Base-by-base conservation (phyloP, 1,140 invertebrate species). In the Arion vulgaris region DNA sequence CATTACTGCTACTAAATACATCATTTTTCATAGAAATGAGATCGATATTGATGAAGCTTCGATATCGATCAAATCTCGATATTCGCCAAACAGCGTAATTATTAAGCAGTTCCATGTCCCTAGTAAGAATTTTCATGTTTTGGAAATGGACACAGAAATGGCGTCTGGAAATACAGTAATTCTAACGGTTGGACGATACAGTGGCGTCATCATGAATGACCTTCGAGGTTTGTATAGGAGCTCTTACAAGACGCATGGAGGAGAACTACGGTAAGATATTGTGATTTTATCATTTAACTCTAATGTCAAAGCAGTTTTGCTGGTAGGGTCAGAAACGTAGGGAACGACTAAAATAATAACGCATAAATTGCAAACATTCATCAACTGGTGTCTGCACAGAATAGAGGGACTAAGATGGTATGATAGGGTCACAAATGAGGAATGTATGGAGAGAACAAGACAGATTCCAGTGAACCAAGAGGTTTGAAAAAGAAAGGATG, bases 191-290 rank as follows among this genome's bases (percentile, higher is more conserved):
- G 82, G 84, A 26, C 34, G 84, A 5, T 89, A 84, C 62, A 34
- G 39, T 11, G 87, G 87, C 23, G n/a, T 71, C 1, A 73, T 89
- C 19, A 49, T 66, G 13, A 77, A 81, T 23, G 86, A 88, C 66
- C 53, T 89, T 23, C 77, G 84, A 71, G 88, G 87, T 0, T 81
- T 89, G 28, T 89, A 89, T 72, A 34, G 83, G 62, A 88, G 88
- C 57, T 85, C 82, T 19, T 89, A 88, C 71, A 86, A 83, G 62
- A 84, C 78, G 28, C 73, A 76, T 53, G 57, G 83, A 45, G 88
- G 88, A 5, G 82, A 78, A 32, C 81, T 39, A 49, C 82, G 85
- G 88, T 89, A 85, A 85, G 28, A 23, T 39, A 39, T 19, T 62
- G 53, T 23, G n/a, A n/a, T n/a, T n/a, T n/a, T n/a, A n/a, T n/a